Conservation (phyloP, 2,888 invertebrate species). For the Cantharis flavilabris region DNA sequence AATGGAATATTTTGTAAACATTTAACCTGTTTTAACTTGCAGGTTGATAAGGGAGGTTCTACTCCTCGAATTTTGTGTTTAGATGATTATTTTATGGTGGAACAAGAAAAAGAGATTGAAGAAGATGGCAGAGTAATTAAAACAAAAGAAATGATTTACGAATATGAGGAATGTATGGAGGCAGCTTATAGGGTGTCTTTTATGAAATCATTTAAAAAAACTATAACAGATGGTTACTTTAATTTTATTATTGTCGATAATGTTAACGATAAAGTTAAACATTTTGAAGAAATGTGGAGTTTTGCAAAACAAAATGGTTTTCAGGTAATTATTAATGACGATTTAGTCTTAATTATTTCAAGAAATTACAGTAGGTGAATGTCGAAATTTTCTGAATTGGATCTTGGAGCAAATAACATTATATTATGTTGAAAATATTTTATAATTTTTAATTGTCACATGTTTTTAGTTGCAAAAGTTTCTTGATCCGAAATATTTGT, state of each 20-base stretch:
- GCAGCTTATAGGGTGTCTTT: constrained; percentile 80
- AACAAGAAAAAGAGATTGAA: constrained; percentile 74
- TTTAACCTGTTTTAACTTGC: constrained; percentile 9
- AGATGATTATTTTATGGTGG: constrained; percentile 94
- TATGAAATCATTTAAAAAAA: constrained; percentile 88
- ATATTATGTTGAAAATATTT: too few species aligned
- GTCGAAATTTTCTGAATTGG: background rate
- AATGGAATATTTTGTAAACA: background rate
- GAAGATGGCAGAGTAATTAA: constrained; percentile 73
- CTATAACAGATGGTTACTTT: constrained; percentile 87
- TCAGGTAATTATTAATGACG: constrained; percentile 63
- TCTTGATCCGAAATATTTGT: too few species aligned
- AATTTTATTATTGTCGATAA: constrained; percentile 92
- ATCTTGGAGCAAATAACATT: background rate
- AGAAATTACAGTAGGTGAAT: background rate
- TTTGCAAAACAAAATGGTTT: constrained; percentile 84
- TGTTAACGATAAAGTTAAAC: constrained; percentile 79
- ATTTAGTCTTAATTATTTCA: background rate
- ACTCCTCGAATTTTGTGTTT: constrained; percentile 91
- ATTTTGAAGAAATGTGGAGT: constrained; percentile 88
- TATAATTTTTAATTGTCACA: too few species aligned
- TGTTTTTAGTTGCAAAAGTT: too few species aligned
- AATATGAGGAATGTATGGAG: constrained; percentile 86
- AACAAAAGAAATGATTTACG: constrained; percentile 79
- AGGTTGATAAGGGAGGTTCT: constrained; percentile 81